A percentile compares a stretch with the other conserved stretches of the same genome.
Evolutionary conservation across 2,888 invertebrate species (phyloP).

Genomic region (Ecliptopera silaceata): DNA sequence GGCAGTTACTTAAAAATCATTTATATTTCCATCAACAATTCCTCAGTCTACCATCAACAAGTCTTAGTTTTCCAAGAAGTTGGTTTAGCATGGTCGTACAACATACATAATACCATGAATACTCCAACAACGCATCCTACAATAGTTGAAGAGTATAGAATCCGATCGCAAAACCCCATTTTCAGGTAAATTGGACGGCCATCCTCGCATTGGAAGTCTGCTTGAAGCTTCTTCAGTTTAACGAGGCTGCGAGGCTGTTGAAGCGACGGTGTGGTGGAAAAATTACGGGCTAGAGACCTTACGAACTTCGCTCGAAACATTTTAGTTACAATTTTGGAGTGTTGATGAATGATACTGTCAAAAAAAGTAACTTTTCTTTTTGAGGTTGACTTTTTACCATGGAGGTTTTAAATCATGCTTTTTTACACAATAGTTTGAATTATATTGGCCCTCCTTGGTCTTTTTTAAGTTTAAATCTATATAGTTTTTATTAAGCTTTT

Average conservation of each 20-base stretch:
- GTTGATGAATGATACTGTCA: too few relatives aligned
- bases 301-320: constrained; percentile 3
- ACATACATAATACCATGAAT: constrained; percentile 20
- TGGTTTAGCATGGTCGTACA: constrained; percentile 53
- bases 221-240: constrained; percentile 46
- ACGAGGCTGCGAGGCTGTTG: constrained; percentile 11
- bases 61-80: constrained; percentile 42
- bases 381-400: not conserved
- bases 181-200: constrained; percentile 49
- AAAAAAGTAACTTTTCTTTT: too few relatives aligned
- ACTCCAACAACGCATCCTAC: constrained; percentile 33
- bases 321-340: not conserved
- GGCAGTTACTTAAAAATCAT: not conserved
- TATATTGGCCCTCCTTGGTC: too few relatives aligned
- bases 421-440: too few relatives aligned
- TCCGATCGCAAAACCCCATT: constrained; percentile 43
- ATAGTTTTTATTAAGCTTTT: too few relatives aligned
- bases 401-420: not conserved
- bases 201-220: constrained; percentile 50
- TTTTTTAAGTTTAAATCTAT: too few relatives aligned
- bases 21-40: not conserved
- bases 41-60: constrained; percentile 21
- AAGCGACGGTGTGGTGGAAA: constrained; percentile 8
- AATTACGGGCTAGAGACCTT: not conserved
- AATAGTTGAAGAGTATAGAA: constrained; percentile 44